phyloP scores from a whole-genome alignment of 2,888 invertebrate species.

The Venusia cambrica region DNA sequence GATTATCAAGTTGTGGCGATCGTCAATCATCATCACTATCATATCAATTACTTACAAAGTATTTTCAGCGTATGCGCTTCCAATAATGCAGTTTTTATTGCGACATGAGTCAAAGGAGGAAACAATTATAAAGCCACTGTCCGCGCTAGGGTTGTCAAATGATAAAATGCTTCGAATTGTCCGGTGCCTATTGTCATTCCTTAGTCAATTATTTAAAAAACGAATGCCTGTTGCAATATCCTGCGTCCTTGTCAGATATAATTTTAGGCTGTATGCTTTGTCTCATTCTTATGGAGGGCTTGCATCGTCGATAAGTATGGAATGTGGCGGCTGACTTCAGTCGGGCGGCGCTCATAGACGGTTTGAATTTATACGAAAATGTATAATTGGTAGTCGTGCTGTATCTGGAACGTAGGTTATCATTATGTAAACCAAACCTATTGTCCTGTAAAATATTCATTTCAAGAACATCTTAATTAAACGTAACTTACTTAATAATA shows the following conservation, averaged over 20 bases:
- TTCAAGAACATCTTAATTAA: not conserved
- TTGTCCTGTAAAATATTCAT: slow-evolving; percentile 1
- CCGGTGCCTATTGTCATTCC: slow-evolving; percentile 76
- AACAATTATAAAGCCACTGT: slow-evolving; percentile 69
- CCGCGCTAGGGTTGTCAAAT: slow-evolving; percentile 67
- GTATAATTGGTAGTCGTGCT: slow-evolving; percentile 69
- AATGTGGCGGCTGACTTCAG: slow-evolving; percentile 79
- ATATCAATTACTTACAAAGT: slow-evolving; percentile 20
- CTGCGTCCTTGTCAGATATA: slow-evolving; percentile 55
- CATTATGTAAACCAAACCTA: too few relatives aligned
- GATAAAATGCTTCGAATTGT: slow-evolving; percentile 72
- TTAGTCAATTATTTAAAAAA: slow-evolving; percentile 78
- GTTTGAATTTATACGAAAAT: slow-evolving; percentile 79
- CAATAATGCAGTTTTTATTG: slow-evolving; percentile 15
- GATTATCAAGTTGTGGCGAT: too few relatives aligned
- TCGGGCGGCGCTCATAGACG: slow-evolving; percentile 75
- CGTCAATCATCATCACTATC: too few relatives aligned
- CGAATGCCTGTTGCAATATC: slow-evolving; percentile 55
- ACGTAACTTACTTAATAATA: too few relatives aligned
- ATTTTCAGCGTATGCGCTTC: slow-evolving; percentile 16
- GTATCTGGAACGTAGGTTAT: slow-evolving; percentile 52
- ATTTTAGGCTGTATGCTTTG: slow-evolving; percentile 44
- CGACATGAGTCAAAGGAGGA: slow-evolving; percentile 44
- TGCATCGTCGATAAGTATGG: slow-evolving; percentile 71
- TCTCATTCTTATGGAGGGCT: slow-evolving; percentile 60